Percentiles rank a stretch among this genome's conserved stretches.
Evolutionary conservation across 2,113 vertebrate genomes (phyloP).

Genomic region (Scolopax mira): DNA sequence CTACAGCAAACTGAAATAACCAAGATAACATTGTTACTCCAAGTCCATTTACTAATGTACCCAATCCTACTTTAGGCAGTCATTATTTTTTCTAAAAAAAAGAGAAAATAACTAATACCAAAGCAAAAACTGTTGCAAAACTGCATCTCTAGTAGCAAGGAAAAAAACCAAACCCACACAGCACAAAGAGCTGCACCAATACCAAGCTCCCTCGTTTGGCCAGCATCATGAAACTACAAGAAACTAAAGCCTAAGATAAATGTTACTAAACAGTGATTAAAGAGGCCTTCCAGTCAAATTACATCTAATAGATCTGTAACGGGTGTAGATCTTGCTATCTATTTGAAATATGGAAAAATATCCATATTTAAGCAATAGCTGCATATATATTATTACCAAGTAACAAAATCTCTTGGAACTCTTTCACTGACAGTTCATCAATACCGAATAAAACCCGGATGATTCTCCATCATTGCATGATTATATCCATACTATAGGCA

Average conservation of each 20-base stretch:
- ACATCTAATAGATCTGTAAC: background rate
- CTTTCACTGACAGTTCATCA: slow-evolving; percentile 42
- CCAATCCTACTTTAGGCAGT: background rate
- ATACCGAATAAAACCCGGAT: background rate
- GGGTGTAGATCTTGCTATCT: background rate
- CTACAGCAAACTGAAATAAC: background rate
- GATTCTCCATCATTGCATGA: background rate
- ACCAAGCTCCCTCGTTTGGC: background rate
- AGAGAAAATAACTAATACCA: background rate
- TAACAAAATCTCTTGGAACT: slow-evolving; percentile 1
- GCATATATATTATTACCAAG: background rate
- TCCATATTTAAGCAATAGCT: background rate
- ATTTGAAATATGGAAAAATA: background rate
- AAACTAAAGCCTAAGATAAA: background rate
- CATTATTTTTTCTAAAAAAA: background rate
- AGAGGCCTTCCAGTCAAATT: background rate
- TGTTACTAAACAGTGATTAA: background rate
- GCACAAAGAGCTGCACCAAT: background rate
- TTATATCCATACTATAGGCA: background rate
- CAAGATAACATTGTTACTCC: background rate
- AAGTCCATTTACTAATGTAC: background rate
- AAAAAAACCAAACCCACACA: background rate
- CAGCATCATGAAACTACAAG: background rate
- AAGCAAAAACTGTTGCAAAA: background rate
- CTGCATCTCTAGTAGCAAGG: background rate